These are phyloP conservation scores for Entelurus aequoreus DNA, from an alignment of 2,113 vertebrate species.

Conservation along the genomic window DNA sequence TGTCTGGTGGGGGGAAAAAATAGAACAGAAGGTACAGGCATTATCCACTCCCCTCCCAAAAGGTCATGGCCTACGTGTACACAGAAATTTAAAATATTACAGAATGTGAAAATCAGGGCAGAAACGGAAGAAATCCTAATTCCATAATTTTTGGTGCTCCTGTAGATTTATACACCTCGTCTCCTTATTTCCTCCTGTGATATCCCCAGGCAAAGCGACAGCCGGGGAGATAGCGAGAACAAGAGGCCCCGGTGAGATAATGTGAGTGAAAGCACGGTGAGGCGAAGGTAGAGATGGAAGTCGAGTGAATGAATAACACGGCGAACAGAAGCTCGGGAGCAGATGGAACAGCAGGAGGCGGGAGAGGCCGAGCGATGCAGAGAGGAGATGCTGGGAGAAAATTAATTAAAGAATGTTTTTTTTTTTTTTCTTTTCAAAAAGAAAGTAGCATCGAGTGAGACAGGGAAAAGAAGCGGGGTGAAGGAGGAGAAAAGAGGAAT, in stretches of 20 bases:
- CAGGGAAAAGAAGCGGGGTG: not conserved
- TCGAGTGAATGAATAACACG: slow-evolving; percentile 36
- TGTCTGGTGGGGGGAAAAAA: slow-evolving; percentile 32
- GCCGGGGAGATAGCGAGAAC: slow-evolving; percentile 43
- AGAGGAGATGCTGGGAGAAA: slow-evolving; percentile 32
- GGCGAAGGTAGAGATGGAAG: slow-evolving; percentile 11
- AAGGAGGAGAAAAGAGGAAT: slow-evolving; percentile 20
- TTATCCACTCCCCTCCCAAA: slow-evolving; percentile 42
- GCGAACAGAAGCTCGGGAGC: slow-evolving; percentile 18
- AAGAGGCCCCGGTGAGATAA: slow-evolving; percentile 47
- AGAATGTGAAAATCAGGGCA: slow-evolving; percentile 29
- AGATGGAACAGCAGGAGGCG: slow-evolving; percentile 23
- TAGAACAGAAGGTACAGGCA: slow-evolving; percentile 7
- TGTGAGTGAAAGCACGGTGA: slow-evolving; percentile 25
- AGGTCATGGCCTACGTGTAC: slow-evolving; percentile 38
- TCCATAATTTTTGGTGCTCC: not conserved
- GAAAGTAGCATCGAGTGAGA: not conserved
- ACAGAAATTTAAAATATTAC: slow-evolving; percentile 8
- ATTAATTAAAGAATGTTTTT: slow-evolving; percentile 18
- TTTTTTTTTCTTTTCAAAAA: not conserved
- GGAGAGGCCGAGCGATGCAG: slow-evolving; percentile 29
- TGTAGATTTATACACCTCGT: slow-evolving; percentile 6
- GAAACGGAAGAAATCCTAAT: slow-evolving; percentile 8
- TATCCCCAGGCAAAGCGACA: slow-evolving; percentile 42
- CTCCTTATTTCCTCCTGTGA: slow-evolving; percentile 30